These are phyloP conservation scores for Gymnogyps californianus DNA, from an alignment of 2,113 vertebrate genomes.

Conservation along the genomic window DNA sequence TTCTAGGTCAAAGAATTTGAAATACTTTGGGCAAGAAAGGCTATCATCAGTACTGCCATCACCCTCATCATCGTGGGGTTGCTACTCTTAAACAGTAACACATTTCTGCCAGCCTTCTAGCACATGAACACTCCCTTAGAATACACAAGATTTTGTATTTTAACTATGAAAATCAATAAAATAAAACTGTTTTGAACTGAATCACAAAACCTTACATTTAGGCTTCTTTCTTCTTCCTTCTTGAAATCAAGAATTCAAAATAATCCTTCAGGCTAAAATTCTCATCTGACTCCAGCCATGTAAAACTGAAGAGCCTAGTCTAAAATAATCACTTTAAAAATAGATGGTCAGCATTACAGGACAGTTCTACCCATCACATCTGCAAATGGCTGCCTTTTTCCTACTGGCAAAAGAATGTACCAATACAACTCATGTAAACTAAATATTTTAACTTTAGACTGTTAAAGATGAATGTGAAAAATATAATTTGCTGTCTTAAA, in stretches of 20 bases:
- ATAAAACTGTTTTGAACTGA: not conserved
- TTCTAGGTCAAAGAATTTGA: not conserved
- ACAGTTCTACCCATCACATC: not conserved
- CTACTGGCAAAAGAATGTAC: not conserved
- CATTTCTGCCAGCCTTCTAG: not conserved
- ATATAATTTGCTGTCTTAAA: not conserved
- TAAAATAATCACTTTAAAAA: not conserved
- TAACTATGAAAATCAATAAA: not conserved
- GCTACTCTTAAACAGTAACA: not conserved
- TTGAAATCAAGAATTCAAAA: not conserved
- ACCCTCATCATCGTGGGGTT: too few relatives aligned
- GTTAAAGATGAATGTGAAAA: not conserved
- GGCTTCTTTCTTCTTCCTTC: too few relatives aligned
- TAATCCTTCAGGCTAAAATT: not conserved
- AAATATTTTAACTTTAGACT: not conserved
- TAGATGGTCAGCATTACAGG: not conserved
- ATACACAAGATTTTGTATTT: not conserved
- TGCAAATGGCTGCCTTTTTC: rapidly evolving
- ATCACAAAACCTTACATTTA: not conserved
- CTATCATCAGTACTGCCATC: not conserved
- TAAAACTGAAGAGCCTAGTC: not conserved
- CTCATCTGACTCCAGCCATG: not conserved
- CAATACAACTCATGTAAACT: not conserved
- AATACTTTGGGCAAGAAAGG: not conserved
- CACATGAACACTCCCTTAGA: not conserved